Evolutionary conservation across 64 coral and sea anemone genomes (phyloP).

Genomic region (Stichodactyla mertensii): DNA sequence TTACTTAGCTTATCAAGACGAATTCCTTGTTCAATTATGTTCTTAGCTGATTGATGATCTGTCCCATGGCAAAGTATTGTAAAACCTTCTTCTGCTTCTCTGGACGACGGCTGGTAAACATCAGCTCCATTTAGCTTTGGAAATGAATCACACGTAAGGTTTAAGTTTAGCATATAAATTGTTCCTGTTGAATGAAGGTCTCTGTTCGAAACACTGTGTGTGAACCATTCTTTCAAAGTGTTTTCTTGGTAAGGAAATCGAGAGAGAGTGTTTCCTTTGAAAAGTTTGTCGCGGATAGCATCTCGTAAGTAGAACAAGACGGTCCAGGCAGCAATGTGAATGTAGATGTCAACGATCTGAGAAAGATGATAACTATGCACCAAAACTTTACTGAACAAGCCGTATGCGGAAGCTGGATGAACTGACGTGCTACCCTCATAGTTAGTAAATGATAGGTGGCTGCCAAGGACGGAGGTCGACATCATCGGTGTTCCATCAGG

Average conservation of each 20-base stretch:
- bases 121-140: neutral
- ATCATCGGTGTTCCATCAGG: neutral
- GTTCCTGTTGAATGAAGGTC: neutral
- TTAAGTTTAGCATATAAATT: slow-evolving; percentile 7
- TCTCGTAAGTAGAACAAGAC: neutral
- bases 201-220: neutral
- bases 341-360: neutral
- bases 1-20: neutral
- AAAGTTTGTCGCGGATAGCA: neutral
- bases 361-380: neutral
- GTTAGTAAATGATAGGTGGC: neutral
- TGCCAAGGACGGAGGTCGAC: no score
- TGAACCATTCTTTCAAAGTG: neutral
- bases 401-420: neutral
- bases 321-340: neutral
- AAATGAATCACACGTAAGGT: neutral
- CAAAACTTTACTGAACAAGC: neutral
- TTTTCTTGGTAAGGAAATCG: neutral
- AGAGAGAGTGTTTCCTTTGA: neutral
- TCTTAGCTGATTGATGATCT: neutral
- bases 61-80: neutral
- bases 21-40: neutral
- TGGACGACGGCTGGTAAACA: neutral
- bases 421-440: neutral
- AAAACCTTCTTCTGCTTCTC: neutral